Evolutionary conservation across 2,113 vertebrate genomes (phyloP).

Genomic region (Fregetta grallaria): DNA sequence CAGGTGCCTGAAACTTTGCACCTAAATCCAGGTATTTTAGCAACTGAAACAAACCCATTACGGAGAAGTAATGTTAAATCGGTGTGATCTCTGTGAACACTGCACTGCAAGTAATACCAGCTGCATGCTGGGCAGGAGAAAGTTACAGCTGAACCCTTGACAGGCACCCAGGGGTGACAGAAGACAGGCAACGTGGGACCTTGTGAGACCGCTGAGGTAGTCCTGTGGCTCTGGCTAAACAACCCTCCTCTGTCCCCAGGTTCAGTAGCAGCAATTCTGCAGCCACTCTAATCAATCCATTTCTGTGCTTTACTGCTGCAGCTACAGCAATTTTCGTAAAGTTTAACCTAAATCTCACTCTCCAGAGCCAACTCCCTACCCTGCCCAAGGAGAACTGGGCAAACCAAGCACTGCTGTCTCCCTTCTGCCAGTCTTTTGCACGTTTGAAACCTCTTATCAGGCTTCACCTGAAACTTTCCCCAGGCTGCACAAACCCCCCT

Average conservation of each 20-base stretch:
- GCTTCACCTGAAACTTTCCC: not conserved
- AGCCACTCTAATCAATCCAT: rapidly evolving
- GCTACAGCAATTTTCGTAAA: not conserved
- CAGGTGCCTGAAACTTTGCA: not conserved
- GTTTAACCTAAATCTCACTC: not conserved
- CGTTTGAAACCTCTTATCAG: not conserved
- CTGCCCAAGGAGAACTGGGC: not conserved
- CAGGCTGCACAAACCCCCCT: not conserved
- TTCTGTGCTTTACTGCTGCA: not conserved
- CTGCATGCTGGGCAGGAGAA: not conserved
- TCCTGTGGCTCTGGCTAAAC: not conserved
- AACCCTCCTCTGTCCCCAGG: not conserved
- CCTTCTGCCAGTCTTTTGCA: not conserved
- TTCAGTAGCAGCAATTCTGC: not conserved
- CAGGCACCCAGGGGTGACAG: not conserved
- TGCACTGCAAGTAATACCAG: not conserved
- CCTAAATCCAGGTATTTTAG: not conserved
- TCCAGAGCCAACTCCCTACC: not conserved
- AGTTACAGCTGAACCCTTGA: not conserved
- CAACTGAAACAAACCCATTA: rapidly evolving
- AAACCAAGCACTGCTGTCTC: not conserved
- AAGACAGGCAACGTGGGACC: not conserved
- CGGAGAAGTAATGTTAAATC: not conserved
- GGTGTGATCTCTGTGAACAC: not conserved
- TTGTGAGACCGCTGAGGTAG: not conserved